These are phyloP conservation scores for Ochotona curzoniae DNA, from an alignment of 2,113 vertebrate genomes.

Conservation along the genomic window DNA sequence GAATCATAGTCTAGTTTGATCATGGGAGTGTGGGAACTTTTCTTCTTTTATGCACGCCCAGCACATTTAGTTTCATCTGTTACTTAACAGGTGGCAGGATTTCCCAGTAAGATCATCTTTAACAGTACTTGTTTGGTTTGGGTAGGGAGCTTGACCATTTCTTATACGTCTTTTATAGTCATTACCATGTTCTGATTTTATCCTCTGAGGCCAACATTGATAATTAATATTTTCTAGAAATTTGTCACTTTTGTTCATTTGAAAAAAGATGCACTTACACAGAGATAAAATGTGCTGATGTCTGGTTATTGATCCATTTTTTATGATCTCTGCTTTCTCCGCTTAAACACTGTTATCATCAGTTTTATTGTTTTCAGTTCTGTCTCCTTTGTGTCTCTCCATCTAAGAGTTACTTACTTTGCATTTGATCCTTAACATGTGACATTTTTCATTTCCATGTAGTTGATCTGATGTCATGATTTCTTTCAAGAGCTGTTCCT, in stretches of 20 bases:
- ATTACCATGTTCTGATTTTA: neutral
- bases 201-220: neutral
- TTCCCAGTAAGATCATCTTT: slow-evolving; percentile 33
- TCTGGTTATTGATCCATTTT: no score
- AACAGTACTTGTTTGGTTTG: slow-evolving; percentile 21
- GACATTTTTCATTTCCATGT: no score
- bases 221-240: slow-evolving; percentile 41
- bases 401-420: no score
- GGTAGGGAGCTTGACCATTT: neutral
- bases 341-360: no score
- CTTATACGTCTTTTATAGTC: neutral
- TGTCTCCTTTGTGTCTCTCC: no score
- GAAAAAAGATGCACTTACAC: neutral
- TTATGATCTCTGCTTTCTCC: no score
- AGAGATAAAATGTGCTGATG: neutral
- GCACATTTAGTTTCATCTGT: neutral
- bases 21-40: neutral
- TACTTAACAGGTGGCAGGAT: slow-evolving; percentile 17
- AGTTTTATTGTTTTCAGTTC: no score
- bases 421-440: no score
- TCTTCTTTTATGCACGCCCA: neutral
- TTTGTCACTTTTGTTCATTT: neutral
- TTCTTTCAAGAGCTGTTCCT: no score
- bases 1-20: neutral
- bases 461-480: no score